phyloP scores from a whole-genome alignment of 2,113 vertebrate genomes.

The Circaetus gallicus region DNA sequence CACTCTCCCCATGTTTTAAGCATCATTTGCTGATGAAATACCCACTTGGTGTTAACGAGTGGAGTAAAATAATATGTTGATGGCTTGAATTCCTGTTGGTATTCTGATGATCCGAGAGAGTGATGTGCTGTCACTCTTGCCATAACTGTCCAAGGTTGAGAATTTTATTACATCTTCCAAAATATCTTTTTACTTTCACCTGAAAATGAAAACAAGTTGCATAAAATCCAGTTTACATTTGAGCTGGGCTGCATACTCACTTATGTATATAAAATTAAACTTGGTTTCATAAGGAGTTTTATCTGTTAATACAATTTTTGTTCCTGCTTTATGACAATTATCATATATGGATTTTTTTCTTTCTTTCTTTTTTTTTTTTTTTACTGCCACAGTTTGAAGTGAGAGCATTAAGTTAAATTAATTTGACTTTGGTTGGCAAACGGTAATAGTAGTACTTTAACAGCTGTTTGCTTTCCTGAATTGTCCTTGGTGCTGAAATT shows the following conservation, averaged over 20 bases:
- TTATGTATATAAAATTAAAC: not conserved
- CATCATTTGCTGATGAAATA: slow-evolving; percentile 2
- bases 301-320: not conserved
- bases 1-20: not conserved
- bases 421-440: slow-evolving; percentile 47
- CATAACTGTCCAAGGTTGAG: slow-evolving; percentile 25
- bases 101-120: slow-evolving; percentile 11
- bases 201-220: slow-evolving; percentile 47
- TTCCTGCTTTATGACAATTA: slow-evolving; percentile 14
- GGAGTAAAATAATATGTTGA: not conserved
- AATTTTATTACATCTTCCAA: slow-evolving; percentile 33
- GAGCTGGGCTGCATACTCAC: not conserved
- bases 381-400: not conserved
- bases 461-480: slow-evolving; percentile 75
- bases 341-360: not conserved
- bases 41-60: not conserved
- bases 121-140: slow-evolving; percentile 16
- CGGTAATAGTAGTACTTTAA: not conserved
- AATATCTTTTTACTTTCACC: slow-evolving; percentile 14
- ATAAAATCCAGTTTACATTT: slow-evolving; percentile 18
- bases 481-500: slow-evolving; percentile 81
- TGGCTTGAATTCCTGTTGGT: slow-evolving; percentile 7
- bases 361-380: not conserved
- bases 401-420: slow-evolving; percentile 51
- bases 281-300: slow-evolving; percentile 18